Conservation (phyloP, 2,888 invertebrate genomes). For the Sinopyrophorus schimmeli region DNA sequence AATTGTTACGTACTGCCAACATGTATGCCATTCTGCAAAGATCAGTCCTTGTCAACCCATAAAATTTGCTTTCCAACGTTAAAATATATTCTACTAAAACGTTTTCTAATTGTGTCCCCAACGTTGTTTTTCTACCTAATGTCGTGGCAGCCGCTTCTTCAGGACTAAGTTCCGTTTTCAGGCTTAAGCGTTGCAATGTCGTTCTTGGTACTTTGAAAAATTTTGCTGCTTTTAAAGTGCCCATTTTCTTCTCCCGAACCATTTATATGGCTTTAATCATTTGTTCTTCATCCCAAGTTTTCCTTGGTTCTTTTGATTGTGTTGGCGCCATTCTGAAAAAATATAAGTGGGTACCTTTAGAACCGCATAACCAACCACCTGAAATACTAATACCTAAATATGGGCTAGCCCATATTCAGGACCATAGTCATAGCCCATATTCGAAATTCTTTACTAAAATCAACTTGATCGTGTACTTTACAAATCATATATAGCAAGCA, state of each 20-base stretch:
- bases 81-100: conserved; percentile 32
- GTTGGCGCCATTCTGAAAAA: too few relatives aligned
- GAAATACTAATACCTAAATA: too few relatives aligned
- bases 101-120: conserved; percentile 31
- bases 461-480: too few relatives aligned
- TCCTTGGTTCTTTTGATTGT: too few relatives aligned
- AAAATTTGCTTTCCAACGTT: conserved; percentile 37
- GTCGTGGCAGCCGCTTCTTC: conserved; percentile 2
- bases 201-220: conserved; percentile 11
- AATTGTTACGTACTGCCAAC: conserved; percentile 34
- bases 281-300: too few relatives aligned
- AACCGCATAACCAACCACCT: too few relatives aligned
- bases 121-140: conserved; percentile 30
- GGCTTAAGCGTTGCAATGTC: conserved; percentile 13
- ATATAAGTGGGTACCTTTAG: too few relatives aligned
- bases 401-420: too few relatives aligned
- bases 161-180: not conserved
- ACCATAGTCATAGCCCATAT: too few relatives aligned
- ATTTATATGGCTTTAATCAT: conserved; percentile 1
- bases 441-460: too few relatives aligned
- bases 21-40: conserved; percentile 37
- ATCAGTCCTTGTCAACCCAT: conserved; percentile 40
- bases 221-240: conserved; percentile 13
- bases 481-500: too few relatives aligned
- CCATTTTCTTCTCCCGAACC: conserved; percentile 12